Evolutionary conservation across 1,140 invertebrate genomes (phyloP), one percentile per base, ranked within the genome.

Genomic region (Hycleus cichorii): DNA sequence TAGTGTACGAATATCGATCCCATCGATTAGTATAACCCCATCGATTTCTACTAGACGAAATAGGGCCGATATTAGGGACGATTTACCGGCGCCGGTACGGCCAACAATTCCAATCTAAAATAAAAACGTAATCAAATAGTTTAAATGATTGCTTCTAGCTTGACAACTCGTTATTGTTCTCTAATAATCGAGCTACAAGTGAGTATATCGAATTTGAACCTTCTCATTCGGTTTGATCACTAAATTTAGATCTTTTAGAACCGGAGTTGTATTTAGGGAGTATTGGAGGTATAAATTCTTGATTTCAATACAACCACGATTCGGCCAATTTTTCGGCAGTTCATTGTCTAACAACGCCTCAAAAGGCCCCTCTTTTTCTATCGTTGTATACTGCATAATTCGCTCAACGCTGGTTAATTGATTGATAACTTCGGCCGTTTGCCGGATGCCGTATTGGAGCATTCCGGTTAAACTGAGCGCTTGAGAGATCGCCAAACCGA

Each of bases 1-100:
- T 58, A 83, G 76, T 40, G 77, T 74, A 2, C 72, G 73, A 47
- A 80, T 85, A 43, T 84, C 78, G 0, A 83, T 58, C 6, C 75
- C 77, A 60, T 85, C 82, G 53, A 91, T 84, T 3, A 70, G 64
- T 43, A 85, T 80, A 27, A 70, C 63, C 2, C 85, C 86, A 39
- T 80, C 78, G 39, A 84, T 78, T 66, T 83, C 82, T 1, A 81
- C 80, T 54, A 95, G 66, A 47, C 91, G 79, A 67, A 95, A 95
- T 1, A 95, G 70, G 1, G 90, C 86, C 27, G 86, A 77, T 49
- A 94, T 90, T 3, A 96, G 75, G 0, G 93, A 95, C 0, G 90
- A 92, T 73, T 97, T 97, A 10, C 94, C 94, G 39, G 93, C 92
- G 1, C 94, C 94, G 5, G 90, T 93, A 68, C 89, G 78, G 3